These are phyloP conservation scores for Mionectes olivaceus DNA, from an alignment of 2,797 vertebrate species.

Conservation along the genomic window DNA sequence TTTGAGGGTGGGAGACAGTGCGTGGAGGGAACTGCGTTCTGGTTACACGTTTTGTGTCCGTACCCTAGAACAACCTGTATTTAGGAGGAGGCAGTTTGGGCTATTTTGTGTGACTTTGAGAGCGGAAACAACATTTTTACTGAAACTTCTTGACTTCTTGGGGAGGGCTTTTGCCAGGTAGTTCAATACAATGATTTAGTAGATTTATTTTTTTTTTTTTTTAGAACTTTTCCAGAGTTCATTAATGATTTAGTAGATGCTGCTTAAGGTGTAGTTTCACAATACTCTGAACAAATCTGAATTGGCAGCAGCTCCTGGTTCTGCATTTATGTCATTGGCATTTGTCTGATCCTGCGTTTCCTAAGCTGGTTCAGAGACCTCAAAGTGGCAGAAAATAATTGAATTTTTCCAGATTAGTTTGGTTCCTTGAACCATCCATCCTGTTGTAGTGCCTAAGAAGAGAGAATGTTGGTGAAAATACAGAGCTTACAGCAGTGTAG, in stretches of 20 bases:
- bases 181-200: background rate
- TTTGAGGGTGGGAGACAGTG: background rate
- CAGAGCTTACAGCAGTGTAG: background rate
- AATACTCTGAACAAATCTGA: background rate
- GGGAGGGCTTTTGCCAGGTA: background rate
- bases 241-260: background rate
- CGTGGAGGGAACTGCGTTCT: background rate
- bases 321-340: background rate
- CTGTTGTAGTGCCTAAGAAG: background rate
- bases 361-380: background rate
- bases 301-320: background rate
- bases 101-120: background rate
- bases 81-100: background rate
- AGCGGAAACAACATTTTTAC: background rate
- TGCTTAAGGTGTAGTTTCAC: background rate
- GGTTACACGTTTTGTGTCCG: rapidly evolving
- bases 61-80: background rate
- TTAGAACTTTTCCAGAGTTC: background rate
- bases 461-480: background rate
- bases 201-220: background rate
- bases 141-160: background rate
- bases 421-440: background rate
- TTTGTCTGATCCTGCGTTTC: background rate
- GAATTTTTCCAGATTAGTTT: background rate
- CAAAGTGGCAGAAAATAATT: background rate